Evolutionary conservation across 2,797 vertebrate species (phyloP), one percentile per base, ranked within the genome.

Genomic region (Carcharodon carcharias): DNA sequence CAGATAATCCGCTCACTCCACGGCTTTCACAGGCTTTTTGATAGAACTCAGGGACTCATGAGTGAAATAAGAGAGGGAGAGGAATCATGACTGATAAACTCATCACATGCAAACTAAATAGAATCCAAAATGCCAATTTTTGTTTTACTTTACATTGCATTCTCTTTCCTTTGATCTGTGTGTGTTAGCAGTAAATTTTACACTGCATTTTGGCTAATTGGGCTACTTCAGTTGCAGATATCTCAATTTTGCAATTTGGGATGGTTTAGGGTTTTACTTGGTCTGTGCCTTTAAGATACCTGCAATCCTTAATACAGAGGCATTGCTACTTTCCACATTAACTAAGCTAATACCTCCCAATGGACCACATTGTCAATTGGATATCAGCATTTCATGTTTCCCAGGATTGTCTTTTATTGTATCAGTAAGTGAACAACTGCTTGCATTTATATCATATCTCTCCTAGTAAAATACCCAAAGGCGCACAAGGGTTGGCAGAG

Each of bases 1-100:
- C 65, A 95, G 67, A 71, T 95, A 95, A 95, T 95, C 94, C 50
- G 31, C 94, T 58, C 69, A n/a, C 94, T 58, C 67, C 94, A 73
- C 77, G 77, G 69, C 69, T 73, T 95, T 95, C 69, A 77, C 67
- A 95, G 69, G 94, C 69, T 95, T 73, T 73, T 31, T 16, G 12
- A 73, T 77, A 35, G 94, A 95, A 73, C 14, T 73, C 67, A 54
- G 67, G 94, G 69, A 71, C 50, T 54, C 65, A 54, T 16, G 67
- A 95, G 94, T 73, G 94, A 69, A 95, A 73, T 73, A 69, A 95
- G 67, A 95, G 65, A 71, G 65, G 45, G 50, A 77, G 4, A 56
- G 69, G 50, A 95, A 77, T 95, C 94, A 18, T 14, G 50, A 95
- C 67, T 73, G 94, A 95, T 77, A 95, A 95, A 54, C 26, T 95